Conservation (phyloP, 2,888 invertebrate species). For the Chloroclysta siterata region DNA sequence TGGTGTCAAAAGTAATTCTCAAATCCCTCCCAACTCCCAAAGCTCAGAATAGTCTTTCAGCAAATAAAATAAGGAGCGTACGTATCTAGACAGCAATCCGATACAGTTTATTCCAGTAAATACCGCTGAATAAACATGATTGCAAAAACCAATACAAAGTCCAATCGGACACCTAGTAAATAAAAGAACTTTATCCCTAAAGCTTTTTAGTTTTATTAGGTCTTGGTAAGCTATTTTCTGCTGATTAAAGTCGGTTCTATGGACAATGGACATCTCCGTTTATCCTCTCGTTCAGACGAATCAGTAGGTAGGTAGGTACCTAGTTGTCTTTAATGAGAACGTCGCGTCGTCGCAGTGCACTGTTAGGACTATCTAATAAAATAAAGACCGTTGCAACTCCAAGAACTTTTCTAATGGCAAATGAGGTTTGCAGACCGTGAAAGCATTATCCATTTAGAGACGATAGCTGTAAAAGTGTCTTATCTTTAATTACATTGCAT, state of each 20-base stretch:
- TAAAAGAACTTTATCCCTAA: conserved; percentile 42
- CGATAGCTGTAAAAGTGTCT: conserved; percentile 37
- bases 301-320: conserved; percentile 26
- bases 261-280: conserved; percentile 37
- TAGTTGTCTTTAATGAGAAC: conserved; percentile 39
- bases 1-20: conserved; percentile 18
- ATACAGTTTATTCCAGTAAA: conserved; percentile 54
- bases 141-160: conserved; percentile 43
- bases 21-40: conserved; percentile 22
- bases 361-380: conserved; percentile 36
- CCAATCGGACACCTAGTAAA: conserved; percentile 47
- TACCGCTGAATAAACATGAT: conserved; percentile 60
- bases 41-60: conserved; percentile 26
- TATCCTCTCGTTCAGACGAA: conserved; percentile 35
- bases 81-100: conserved; percentile 48
- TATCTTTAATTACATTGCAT: conserved; percentile 35
- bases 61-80: conserved; percentile 32
- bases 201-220: conserved; percentile 26
- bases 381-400: conserved; percentile 39
- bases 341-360: conserved; percentile 33
- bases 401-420: conserved; percentile 45
- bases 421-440: conserved; percentile 44
- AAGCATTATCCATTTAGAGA: conserved; percentile 39
- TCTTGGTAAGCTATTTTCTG: conserved; percentile 35
- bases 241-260: conserved; percentile 41